Conservation (phyloP, 2,797 vertebrate genomes). For the Pachyuromys duprasi region DNA sequence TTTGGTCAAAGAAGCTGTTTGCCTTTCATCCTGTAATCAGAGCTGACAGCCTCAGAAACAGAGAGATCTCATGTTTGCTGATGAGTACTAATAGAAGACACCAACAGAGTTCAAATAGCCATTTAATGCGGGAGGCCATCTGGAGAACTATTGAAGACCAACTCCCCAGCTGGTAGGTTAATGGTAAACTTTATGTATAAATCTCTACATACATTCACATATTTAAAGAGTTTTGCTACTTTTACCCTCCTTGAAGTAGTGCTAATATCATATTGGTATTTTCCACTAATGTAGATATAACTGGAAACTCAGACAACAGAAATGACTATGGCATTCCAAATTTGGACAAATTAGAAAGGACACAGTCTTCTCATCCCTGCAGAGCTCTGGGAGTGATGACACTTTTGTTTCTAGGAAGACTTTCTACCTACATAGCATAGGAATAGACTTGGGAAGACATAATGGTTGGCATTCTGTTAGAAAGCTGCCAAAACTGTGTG, state of each 20-base stretch:
- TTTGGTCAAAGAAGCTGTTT: constrained; percentile 63
- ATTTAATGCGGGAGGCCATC: constrained; percentile 7
- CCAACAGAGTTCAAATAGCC: constrained; percentile 47
- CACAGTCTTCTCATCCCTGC: neutral
- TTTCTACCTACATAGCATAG: constrained; percentile 11
- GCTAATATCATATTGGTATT: neutral
- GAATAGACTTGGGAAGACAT: neutral
- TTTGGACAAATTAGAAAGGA: neutral
- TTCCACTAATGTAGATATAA: neutral
- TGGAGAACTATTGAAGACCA: constrained; percentile 39
- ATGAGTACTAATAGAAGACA: constrained; percentile 40
- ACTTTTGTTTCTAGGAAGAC: neutral
- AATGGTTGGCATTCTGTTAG: neutral
- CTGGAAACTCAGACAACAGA: neutral
- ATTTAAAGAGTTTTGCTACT: neutral
- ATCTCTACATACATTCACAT: neutral
- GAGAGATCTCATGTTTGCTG: constrained; percentile 14
- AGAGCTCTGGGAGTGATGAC: neutral
- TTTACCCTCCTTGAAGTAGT: constrained; percentile 11
- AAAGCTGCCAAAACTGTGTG: neutral
- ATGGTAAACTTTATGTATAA: neutral
- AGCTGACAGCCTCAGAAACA: constrained; percentile 53
- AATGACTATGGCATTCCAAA: neutral
- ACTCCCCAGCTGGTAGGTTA: neutral
- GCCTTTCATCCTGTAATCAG: constrained; percentile 65